These are phyloP conservation scores for Zonitis immaculata DNA, from an alignment of 2,888 invertebrate species.

Conservation along the genomic window DNA sequence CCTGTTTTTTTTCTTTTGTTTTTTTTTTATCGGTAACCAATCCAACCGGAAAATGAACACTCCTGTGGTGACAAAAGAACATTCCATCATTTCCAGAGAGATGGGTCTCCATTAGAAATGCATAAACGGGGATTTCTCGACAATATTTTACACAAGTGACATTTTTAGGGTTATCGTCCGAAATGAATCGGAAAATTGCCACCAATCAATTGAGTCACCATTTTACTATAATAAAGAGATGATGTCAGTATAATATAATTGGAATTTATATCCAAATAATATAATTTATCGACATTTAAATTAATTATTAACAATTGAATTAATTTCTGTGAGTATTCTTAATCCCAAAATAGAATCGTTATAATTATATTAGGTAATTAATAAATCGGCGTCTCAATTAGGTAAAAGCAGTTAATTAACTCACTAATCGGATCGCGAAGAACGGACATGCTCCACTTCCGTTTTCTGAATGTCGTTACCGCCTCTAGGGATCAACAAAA, in stretches of 20 bases:
- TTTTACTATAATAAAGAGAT: neutral
- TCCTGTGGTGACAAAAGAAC: slow-evolving; percentile 51
- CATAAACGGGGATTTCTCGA: slow-evolving; percentile 44
- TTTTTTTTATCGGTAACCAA: slow-evolving; percentile 49
- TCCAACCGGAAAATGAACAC: slow-evolving; percentile 53
- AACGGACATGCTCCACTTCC: slow-evolving; percentile 18
- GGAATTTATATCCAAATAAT: neutral
- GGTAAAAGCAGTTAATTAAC: slow-evolving; percentile 48
- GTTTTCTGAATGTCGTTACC: slow-evolving; percentile 18
- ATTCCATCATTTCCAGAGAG: slow-evolving; percentile 51
- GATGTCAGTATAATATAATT: neutral
- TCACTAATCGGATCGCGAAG: slow-evolving; percentile 47
- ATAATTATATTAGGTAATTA: slow-evolving; percentile 47
- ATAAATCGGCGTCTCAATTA: slow-evolving; percentile 49
- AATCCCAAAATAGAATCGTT: slow-evolving; percentile 19
- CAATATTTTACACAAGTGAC: slow-evolving; percentile 36
- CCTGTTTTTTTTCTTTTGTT: no score
- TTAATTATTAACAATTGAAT: neutral
- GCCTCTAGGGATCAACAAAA: slow-evolving; percentile 44
- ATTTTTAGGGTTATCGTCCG: slow-evolving; percentile 37
- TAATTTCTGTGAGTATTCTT: neutral
- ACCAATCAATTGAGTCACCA: slow-evolving; percentile 27
- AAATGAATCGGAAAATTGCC: slow-evolving; percentile 37
- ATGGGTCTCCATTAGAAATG: slow-evolving; percentile 47
- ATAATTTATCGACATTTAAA: neutral